phyloP scores from a whole-genome alignment of 1,140 invertebrate genomes.

The Leptoteleia sp. region DNA sequence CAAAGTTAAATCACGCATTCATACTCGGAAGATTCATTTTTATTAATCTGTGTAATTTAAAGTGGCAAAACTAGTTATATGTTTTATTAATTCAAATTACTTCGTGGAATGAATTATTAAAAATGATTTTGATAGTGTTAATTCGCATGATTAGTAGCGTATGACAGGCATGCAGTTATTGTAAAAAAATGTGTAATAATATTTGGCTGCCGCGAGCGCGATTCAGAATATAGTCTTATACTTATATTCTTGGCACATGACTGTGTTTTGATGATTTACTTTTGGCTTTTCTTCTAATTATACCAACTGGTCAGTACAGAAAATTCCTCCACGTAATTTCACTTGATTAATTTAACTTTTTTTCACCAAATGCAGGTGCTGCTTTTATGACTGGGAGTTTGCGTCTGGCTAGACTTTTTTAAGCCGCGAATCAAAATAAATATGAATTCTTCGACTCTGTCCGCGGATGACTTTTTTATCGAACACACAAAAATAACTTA shows the following conservation, averaged over 20 bases:
- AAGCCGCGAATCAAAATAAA: conserved; percentile 30
- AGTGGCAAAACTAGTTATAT: too few relatives aligned
- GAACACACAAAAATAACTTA: conserved; percentile 45
- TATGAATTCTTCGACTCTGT: conserved; percentile 15
- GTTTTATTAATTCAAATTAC: too few relatives aligned
- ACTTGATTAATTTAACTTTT: conserved; percentile 34
- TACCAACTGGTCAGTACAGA: conserved; percentile 32
- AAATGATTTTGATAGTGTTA: background rate
- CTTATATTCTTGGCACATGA: conserved; percentile 60
- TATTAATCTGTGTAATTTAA: background rate
- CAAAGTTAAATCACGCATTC: too few relatives aligned
- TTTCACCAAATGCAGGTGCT: conserved; percentile 9
- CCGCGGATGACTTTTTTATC: conserved; percentile 17
- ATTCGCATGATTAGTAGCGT: conserved; percentile 2
- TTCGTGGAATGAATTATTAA: background rate
- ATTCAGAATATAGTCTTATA: conserved; percentile 48
- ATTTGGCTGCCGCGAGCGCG: conserved; percentile 20
- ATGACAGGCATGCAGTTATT: background rate
- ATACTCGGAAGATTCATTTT: too few relatives aligned
- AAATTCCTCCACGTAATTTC: conserved; percentile 45
- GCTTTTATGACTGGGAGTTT: background rate
- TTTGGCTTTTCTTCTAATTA: conserved; percentile 67
- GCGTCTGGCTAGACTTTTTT: conserved; percentile 17
- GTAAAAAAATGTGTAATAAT: conserved; percentile 45
- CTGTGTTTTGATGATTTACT: conserved; percentile 65